A percentile compares a stretch with the other conserved stretches of the same genome.
These are phyloP conservation scores for Neodiprion pinetum DNA, from an alignment of 1,140 invertebrate genomes.

Conservation along the genomic window DNA sequence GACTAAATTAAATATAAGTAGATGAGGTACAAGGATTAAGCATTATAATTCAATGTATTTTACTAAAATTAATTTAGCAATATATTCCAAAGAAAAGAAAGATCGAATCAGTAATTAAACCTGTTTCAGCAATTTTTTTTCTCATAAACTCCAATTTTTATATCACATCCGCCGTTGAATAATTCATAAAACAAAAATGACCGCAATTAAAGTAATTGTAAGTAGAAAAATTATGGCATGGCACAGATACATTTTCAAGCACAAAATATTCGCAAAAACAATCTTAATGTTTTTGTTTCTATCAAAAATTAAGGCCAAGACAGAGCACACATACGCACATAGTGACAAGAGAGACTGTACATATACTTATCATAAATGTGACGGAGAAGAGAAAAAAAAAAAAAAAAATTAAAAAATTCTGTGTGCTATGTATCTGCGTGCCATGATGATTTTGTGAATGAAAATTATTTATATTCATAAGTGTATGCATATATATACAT, in stretches of 20 bases:
- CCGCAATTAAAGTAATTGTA: not conserved
- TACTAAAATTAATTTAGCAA: too few relatives aligned
- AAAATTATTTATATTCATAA: conserved; percentile 13
- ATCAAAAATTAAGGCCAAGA: conserved; percentile 18
- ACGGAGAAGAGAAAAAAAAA: not conserved
- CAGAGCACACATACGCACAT: conserved; percentile 48
- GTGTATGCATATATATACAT: not conserved
- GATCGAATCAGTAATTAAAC: too few relatives aligned
- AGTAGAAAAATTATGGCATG: conserved; percentile 40
- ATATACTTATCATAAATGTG: conserved; percentile 23
- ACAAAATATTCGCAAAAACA: conserved; percentile 34
- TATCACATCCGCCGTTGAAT: too few relatives aligned
- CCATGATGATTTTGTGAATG: conserved; percentile 41
- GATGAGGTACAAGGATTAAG: too few relatives aligned
- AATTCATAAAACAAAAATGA: not conserved
- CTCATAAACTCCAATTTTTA: too few relatives aligned
- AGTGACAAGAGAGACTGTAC: conserved; percentile 30
- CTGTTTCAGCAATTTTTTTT: too few relatives aligned
- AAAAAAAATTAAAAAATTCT: conserved; percentile 20
- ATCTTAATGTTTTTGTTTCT: conserved; percentile 22
- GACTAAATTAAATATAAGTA: too few relatives aligned
- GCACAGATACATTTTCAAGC: conserved; percentile 56
- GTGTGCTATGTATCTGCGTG: conserved; percentile 56
- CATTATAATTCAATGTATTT: too few relatives aligned
- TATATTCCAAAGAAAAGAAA: too few relatives aligned